Evolutionary conservation across 2,113 vertebrate genomes (phyloP), one percentile per base, ranked within the genome.

Genomic region (Ceyx margarethae): DNA sequence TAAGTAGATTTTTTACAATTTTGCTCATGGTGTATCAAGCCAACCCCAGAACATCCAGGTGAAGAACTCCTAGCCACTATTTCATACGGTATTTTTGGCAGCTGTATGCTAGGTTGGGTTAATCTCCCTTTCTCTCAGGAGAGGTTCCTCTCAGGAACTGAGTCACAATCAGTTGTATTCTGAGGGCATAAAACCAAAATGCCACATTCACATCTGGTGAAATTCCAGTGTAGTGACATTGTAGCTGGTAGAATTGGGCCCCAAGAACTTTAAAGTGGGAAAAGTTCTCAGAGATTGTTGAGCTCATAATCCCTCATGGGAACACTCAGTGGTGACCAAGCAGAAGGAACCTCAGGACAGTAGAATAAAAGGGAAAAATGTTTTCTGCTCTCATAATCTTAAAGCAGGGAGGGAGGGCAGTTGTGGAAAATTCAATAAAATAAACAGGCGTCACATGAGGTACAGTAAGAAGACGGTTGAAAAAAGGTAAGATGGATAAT

Each of bases 401-500:
- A 64, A 77, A 8, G 26, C 15, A 68, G 21, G 20, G 48, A 81
- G 35, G 46, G 79, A 81, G 87, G 13, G 28, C 22, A 62, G 16
- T 19, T 57, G 67, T 35, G 23, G 14, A 85, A 80, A 71, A 87
- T 81, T 8, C 74, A 91, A 81, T 61, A 87, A 85, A 92, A 79
- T 81, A 81, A 89, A 85, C 50, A 61, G 19, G 16, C 62, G 64
- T 91, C 74, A 54, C 50, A 83, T 0, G 2, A 91, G 28, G 46
- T 85, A 64, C 60, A 81, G 58, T 74, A 82, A 85, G 66, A 88
- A 74, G 73, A 92, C 43, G 19, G 51, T 40, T 94, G 89, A 92
- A 90, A 79, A 53, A 91, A 94, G 74, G 60, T 84, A 78, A 95
- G 95, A 93, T 81, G 95, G 89, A 95, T 95, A 93, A 95, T 93